Conservation (phyloP, 2,888 invertebrate genomes). For the Pharmacophagus antenor region DNA sequence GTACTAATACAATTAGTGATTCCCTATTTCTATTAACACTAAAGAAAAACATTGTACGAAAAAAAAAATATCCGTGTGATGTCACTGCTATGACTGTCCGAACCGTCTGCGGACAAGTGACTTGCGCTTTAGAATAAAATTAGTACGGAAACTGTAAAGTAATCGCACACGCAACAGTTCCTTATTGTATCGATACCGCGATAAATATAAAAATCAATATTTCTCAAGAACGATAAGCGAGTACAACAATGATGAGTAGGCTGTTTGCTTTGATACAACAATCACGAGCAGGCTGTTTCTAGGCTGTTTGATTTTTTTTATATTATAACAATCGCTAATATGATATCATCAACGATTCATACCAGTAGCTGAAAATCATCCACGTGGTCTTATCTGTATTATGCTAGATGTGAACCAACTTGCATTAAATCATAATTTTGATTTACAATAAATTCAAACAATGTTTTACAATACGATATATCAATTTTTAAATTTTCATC, state of each 20-base stretch:
- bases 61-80: background rate
- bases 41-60: too few species aligned
- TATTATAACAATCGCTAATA: background rate
- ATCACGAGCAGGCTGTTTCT: too few species aligned
- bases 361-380: background rate
- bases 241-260: background rate
- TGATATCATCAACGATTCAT: background rate
- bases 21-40: too few species aligned
- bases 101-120: background rate
- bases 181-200: background rate
- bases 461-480: too few species aligned
- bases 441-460: too few species aligned
- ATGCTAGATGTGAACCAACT: background rate
- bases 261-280: background rate
- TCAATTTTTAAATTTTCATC: too few species aligned
- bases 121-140: conserved; percentile 1
- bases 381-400: background rate
- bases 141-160: background rate
- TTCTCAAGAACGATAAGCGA: background rate
- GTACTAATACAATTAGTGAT: background rate
- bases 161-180: background rate
- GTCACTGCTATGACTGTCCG: background rate
- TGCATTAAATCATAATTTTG: background rate
- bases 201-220: background rate
- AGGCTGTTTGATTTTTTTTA: background rate